Percentiles rank a stretch among this genome's conserved stretches.
Evolutionary conservation across 2,113 vertebrate species (phyloP).

Genomic region (Macquaria australasica): DNA sequence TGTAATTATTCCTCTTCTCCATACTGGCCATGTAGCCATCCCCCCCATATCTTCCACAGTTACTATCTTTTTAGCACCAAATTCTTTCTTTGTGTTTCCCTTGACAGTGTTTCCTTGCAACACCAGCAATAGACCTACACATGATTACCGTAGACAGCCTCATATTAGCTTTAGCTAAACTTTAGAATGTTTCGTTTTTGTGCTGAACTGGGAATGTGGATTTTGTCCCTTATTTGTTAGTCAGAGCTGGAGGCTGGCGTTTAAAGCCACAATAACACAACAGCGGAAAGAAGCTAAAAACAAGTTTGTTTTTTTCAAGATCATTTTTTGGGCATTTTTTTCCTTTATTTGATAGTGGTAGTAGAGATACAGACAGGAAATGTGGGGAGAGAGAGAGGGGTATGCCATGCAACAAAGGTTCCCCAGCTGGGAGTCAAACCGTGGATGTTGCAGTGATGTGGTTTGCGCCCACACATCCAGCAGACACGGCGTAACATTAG

Average conservation of each 20-base stretch:
- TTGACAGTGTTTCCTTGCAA: not conserved
- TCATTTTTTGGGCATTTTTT: not conserved
- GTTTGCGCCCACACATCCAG: not conserved
- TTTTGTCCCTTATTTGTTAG: not conserved
- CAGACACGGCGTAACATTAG: not conserved
- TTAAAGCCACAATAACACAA: not conserved
- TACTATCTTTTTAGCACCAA: not conserved
- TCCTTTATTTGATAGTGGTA: not conserved
- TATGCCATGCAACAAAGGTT: not conserved
- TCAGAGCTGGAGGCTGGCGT: not conserved
- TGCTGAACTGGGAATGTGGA: not conserved
- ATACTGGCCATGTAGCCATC: not conserved
- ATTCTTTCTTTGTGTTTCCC: not conserved
- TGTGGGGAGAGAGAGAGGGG: not conserved
- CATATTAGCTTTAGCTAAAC: not conserved
- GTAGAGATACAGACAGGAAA: not conserved
- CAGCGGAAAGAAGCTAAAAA: not conserved
- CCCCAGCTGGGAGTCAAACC: not conserved
- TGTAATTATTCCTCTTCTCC: not conserved
- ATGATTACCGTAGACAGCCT: not conserved
- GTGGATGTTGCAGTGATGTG: not conserved
- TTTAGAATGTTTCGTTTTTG: not conserved
- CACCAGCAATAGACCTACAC: not conserved
- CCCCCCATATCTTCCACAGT: not conserved
- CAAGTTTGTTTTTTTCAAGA: no score